Base-by-base conservation (phyloP, 2,113 vertebrate species). In the Ibidorhyncha struthersii region DNA sequence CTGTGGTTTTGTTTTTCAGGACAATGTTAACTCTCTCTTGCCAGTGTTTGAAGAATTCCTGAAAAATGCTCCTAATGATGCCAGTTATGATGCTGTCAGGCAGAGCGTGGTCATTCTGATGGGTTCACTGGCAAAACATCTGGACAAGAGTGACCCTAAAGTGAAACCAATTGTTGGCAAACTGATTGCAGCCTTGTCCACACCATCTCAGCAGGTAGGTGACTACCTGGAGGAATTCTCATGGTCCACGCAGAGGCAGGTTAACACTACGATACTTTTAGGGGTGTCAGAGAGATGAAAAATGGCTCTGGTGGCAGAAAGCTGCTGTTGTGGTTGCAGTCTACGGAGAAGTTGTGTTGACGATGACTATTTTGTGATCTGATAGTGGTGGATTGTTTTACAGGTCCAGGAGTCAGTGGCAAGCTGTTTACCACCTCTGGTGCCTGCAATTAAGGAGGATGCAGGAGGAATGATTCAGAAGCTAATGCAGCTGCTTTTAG, bases 81-180 rank as follows among this genome's bases (percentile, higher is more conserved):
- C 99, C 96, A 99, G 98, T 97, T 99, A 99, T 3, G 99, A 99
- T 65, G 99, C 99, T 2, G 99, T 99, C 92, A 98, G 99, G 93
- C 99, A 99, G 98, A 99, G 99, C 2, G 99, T 99, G 86, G 99
- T 99, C 90, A 99, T 99, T 97, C 98, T 99, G 25, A 99, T 99
- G 99, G 99, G 99, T 71, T 99, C 99, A 20, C 98, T 99, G 95
- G 99, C 99, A 97, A 99, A 99, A 96, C 99, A 99, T 98, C 98
- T 99, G 98, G 99, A 99, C 94, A 99, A 99, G 96, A 99, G 97
- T 2, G 99, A 99, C 98, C 99, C 99, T 83, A 99, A 99, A 98
- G 99, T 99, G 94, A 99, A 99, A 97, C 99, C 99, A 82, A 99
- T 99, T 12, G 98, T 99, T 78, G 99, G 99, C 97, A 99, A 99